Evolutionary conservation across 1,140 invertebrate genomes (phyloP), one percentile per base, ranked within the genome.

Genomic region (Drosophila guanche): DNA sequence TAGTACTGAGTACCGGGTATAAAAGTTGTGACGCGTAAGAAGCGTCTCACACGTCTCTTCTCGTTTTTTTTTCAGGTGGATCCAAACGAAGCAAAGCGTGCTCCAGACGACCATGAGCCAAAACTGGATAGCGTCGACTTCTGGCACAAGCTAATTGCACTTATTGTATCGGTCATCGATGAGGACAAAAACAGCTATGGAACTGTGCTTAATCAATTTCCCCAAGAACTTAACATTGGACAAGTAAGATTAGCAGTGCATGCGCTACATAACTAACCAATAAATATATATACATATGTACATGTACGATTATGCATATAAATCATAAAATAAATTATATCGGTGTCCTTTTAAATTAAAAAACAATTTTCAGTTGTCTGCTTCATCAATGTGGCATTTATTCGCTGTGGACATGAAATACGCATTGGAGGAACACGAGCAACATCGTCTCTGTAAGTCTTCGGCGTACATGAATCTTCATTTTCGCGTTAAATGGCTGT

Each of bases 391-490:
- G 95, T 99, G 99, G 99, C 95, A 95, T 43, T 92, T 98, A 29
- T 99, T 99, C 92, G 98, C 98, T 25, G 96, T 98, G 29, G 99
- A 99, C 92, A 97, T 99, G 94, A 99, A 99, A 91, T 98, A 99
- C 91, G 98, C 98, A 5, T 92, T 99, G 29, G 97, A 99, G 92
- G 99, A 99, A 91, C 99, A 99, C 91, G 98, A 99, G 92, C 96
- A 98, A 83, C 96, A 97, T 90, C 94, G 98, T 56, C 93, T 97
- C 2, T 99, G 98, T 94, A 99, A 98, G 93, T 99, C 98, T 86
- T 98, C 98, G 41, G 97, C 97, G 50, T 99, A 99, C 91, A 99
- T 99, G 98, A 99, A 99, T 92, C 94, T 99, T 6, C 99, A 99
- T 92, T 99, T 99, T 93, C 81, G 93, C 83, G 97, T 99, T 8